These are phyloP conservation scores for Phallusia fumigata DNA, from an alignment of 23 tunicate genomes.

Conservation along the genomic window DNA sequence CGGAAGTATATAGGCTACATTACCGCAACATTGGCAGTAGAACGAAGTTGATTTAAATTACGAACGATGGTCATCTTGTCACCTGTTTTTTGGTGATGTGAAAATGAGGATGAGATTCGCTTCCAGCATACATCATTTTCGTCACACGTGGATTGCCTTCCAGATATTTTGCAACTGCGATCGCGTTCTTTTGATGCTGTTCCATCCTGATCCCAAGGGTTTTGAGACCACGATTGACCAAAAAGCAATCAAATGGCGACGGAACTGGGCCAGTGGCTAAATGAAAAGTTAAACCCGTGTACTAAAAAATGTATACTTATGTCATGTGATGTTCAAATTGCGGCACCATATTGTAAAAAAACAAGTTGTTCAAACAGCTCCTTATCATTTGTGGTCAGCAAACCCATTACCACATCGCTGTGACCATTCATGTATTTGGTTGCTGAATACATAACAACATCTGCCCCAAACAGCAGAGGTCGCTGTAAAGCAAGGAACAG, in stretches of 20 bases:
- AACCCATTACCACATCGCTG: slow-evolving; percentile 96
- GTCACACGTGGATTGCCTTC: slow-evolving; percentile 52
- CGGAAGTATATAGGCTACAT: no score
- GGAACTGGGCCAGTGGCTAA: slow-evolving; percentile 95
- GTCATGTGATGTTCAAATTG: slow-evolving; percentile 20
- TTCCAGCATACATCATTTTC: slow-evolving; percentile 77
- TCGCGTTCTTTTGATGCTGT: slow-evolving; percentile 84
- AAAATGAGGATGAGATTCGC: slow-evolving; percentile 89
- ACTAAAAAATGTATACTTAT: no score
- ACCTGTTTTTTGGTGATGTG: slow-evolving; percentile 91
- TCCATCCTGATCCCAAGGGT: slow-evolving; percentile 94
- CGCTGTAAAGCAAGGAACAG: slow-evolving; percentile 47
- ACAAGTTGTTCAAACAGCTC: slow-evolving; percentile 54
- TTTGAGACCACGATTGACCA: slow-evolving; percentile 90
- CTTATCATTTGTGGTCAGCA: slow-evolving; percentile 51
- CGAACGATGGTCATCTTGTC: no score
- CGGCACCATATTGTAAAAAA: slow-evolving; percentile 83
- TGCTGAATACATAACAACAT: slow-evolving; percentile 87
- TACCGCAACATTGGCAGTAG: no score
- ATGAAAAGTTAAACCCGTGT: neutral
- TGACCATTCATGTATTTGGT: slow-evolving; percentile 99
- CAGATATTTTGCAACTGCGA: slow-evolving; percentile 74
- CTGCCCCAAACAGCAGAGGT: slow-evolving; percentile 90
- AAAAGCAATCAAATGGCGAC: slow-evolving; percentile 93
- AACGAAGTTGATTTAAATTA: no score